Evolutionary conservation across 1,140 invertebrate genomes (phyloP).

Genomic region (Ostrea edulis): DNA sequence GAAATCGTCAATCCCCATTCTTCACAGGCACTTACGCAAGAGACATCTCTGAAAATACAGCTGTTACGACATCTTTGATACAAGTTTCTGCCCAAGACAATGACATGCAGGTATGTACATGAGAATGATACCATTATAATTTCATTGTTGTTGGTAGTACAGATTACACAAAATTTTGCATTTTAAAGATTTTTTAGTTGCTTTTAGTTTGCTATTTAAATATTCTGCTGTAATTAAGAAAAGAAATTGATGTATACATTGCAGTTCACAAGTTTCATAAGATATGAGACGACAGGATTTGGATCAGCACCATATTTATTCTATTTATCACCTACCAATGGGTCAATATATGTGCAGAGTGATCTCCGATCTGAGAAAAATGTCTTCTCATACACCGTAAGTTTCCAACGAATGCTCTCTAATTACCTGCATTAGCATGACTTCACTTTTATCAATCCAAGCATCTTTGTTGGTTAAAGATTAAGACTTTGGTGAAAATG

Average conservation of each 20-base stretch:
- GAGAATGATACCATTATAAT: too few species aligned
- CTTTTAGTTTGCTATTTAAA: too few species aligned
- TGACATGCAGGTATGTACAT: slow-evolving; percentile 59
- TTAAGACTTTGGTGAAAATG: too few species aligned
- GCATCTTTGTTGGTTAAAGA: background rate
- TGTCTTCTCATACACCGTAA: slow-evolving; percentile 27
- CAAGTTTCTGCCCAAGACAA: slow-evolving; percentile 58
- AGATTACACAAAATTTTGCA: too few species aligned
- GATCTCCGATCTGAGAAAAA: slow-evolving; percentile 51
- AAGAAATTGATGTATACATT: background rate
- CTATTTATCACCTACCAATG: slow-evolving; percentile 53
- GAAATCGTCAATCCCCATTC: slow-evolving; percentile 60
- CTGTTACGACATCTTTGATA: slow-evolving; percentile 45
- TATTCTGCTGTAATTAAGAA: too few species aligned
- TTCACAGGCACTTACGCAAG: slow-evolving; percentile 83
- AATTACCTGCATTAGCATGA: background rate
- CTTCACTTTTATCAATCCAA: background rate
- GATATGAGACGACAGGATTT: slow-evolving; percentile 64
- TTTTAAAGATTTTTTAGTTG: too few species aligned
- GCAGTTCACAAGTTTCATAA: slow-evolving; percentile 32
- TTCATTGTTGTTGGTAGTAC: too few species aligned
- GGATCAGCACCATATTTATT: slow-evolving; percentile 65
- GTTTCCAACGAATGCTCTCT: background rate
- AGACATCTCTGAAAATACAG: slow-evolving; percentile 57
- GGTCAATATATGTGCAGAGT: slow-evolving; percentile 52